These are phyloP conservation scores for Aphidoletes aphidimyza DNA, from an alignment of 2,888 invertebrate species.

Conservation along the genomic window DNA sequence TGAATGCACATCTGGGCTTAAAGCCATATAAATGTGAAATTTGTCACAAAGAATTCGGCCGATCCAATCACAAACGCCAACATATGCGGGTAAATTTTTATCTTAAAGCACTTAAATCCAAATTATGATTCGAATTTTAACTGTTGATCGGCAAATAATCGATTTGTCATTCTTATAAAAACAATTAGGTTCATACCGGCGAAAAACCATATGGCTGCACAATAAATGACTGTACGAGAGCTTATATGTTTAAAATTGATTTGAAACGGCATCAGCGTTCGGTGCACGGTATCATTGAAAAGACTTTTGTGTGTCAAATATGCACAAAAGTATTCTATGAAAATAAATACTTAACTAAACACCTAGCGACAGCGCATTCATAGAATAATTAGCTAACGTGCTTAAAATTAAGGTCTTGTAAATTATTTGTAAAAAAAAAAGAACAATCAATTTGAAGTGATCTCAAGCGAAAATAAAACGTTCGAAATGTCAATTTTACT, in stretches of 20 bases:
- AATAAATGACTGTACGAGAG: neutral
- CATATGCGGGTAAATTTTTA: constrained; percentile 35
- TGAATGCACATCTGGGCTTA: neutral
- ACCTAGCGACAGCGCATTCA: neutral
- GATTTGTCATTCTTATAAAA: too few relatives aligned
- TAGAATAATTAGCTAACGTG: neutral
- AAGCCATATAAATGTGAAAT: constrained; percentile 50
- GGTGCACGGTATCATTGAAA: neutral
- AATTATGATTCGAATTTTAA: too few relatives aligned
- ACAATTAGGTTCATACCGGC: neutral
- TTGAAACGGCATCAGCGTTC: constrained; percentile 28
- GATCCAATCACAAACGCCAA: neutral
- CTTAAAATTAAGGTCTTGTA: too few relatives aligned
- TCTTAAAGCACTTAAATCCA: too few relatives aligned
- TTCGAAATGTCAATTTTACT: too few relatives aligned
- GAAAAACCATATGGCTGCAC: constrained; percentile 6
- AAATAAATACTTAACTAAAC: constrained; percentile 30
- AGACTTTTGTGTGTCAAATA: neutral
- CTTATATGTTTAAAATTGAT: constrained; percentile 52
- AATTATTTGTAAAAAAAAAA: too few relatives aligned
- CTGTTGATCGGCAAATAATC: too few relatives aligned
- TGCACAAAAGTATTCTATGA: constrained; percentile 15
- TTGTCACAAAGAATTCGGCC: neutral
- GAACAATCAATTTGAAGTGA: neutral
- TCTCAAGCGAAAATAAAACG: too few relatives aligned